A percentile compares a stretch with the other conserved stretches of the same genome.
Evolutionary conservation across 2,113 vertebrate species (phyloP).

Genomic region (Acrocephalus kingi): DNA sequence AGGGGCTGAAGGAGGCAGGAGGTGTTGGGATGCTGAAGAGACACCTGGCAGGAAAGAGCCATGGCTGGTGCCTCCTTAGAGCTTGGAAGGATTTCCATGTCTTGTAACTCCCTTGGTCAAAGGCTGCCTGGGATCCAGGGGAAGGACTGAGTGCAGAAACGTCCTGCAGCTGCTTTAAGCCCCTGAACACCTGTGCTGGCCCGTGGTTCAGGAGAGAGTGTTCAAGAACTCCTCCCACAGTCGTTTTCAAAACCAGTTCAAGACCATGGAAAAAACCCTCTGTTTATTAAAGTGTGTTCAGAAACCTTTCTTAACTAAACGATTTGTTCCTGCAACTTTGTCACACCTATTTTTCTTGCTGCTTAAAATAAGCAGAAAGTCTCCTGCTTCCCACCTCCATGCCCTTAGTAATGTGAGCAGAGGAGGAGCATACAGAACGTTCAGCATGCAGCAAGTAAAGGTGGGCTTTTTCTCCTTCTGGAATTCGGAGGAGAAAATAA

Average conservation of each 20-base stretch:
- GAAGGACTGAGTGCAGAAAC: neutral
- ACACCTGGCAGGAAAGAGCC: neutral
- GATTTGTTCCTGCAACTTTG: neutral
- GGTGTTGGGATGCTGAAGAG: neutral
- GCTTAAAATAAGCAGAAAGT: neutral
- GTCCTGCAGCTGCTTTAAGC: neutral
- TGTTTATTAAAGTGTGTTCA: neutral
- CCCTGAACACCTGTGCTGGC: neutral
- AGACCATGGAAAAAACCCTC: neutral
- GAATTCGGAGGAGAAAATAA: neutral
- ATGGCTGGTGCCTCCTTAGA: neutral
- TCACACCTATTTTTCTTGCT: neutral
- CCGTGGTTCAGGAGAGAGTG: neutral
- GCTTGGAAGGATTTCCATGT: neutral
- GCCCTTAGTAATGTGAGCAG: neutral
- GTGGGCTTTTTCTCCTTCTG: neutral
- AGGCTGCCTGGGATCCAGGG: neutral
- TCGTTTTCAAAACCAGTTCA: neutral
- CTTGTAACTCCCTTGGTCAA: neutral
- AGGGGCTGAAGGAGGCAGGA: neutral
- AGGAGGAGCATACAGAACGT: neutral
- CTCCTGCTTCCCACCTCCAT: neutral
- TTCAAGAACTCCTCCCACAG: accelerated
- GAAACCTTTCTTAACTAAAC: neutral
- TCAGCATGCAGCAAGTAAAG: neutral